Percentiles rank a stretch among this genome's conserved stretches.
Evolutionary conservation across 2,797 vertebrate species (phyloP).

Genomic region (Dallia pectoralis): DNA sequence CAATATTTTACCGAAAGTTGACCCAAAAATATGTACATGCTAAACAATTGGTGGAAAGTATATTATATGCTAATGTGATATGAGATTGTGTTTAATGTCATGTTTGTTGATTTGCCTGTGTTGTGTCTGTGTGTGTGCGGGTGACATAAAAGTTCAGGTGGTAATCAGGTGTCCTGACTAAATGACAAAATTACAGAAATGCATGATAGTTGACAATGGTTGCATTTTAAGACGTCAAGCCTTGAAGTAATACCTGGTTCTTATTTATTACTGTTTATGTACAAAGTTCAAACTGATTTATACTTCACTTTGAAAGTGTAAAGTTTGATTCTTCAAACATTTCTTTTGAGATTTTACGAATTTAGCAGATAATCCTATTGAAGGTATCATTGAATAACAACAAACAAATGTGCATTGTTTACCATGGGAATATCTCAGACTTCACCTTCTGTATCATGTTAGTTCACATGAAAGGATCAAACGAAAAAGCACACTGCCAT

Average conservation of each 20-base stretch:
- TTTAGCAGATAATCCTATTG: too few relatives aligned
- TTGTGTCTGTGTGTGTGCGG: conserved; percentile 49
- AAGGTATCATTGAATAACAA: not conserved
- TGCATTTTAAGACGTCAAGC: not conserved
- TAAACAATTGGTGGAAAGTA: too few relatives aligned
- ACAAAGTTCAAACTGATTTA: not conserved
- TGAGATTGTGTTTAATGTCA: not conserved
- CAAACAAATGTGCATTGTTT: not conserved
- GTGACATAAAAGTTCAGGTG: conserved; percentile 28
- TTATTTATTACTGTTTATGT: not conserved
- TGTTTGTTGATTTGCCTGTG: not conserved
- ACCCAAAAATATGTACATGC: too few relatives aligned
- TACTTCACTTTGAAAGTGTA: not conserved
- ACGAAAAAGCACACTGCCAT: not conserved
- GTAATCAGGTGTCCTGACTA: conserved; percentile 25
- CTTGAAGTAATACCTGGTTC: conserved; percentile 17
- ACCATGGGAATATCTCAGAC: not conserved
- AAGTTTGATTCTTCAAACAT: not conserved
- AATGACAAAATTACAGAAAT: conserved; percentile 24
- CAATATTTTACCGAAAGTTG: too few relatives aligned
- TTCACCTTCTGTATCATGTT: not conserved
- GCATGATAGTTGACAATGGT: conserved; percentile 19
- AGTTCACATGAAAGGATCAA: not conserved
- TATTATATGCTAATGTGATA: conserved; percentile 11
- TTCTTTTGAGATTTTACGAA: too few relatives aligned